Evolutionary conservation across 2,797 vertebrate genomes (phyloP).

Genomic region (Orestias chungarensis): DNA sequence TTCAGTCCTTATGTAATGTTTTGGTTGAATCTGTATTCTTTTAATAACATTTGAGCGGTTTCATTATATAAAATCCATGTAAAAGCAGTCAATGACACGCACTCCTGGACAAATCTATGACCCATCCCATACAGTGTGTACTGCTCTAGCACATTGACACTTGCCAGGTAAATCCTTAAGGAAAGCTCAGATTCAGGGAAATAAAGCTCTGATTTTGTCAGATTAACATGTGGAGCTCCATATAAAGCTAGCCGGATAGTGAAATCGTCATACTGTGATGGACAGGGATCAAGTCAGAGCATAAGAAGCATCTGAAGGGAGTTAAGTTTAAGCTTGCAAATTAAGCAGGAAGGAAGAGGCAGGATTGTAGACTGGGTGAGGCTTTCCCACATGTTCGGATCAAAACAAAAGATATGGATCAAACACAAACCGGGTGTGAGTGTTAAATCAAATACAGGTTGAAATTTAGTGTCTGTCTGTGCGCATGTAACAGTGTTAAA

Average conservation of each 20-base stretch:
- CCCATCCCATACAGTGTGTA: not conserved
- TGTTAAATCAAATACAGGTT: constrained; percentile 51
- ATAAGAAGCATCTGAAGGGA: constrained; percentile 61
- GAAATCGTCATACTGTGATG: not conserved
- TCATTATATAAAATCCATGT: not conserved
- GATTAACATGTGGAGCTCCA: not conserved
- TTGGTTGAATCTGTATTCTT: not conserved
- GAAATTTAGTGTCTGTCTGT: constrained; percentile 31
- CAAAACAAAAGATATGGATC: constrained; percentile 36
- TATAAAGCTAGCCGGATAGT: not conserved
- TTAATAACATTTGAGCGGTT: not conserved
- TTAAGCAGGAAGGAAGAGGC: constrained; percentile 49
- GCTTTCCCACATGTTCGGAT: constrained; percentile 54
- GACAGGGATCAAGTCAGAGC: constrained; percentile 7
- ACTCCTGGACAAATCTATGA: not conserved
- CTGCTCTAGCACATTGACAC: not conserved
- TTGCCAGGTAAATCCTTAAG: constrained; percentile 21
- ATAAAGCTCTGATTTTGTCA: not conserved
- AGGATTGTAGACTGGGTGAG: constrained; percentile 36
- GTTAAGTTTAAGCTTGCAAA: constrained; percentile 55
- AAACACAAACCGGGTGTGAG: constrained; percentile 69
- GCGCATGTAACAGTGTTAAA: constrained; percentile 20
- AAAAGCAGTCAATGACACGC: not conserved
- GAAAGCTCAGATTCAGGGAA: constrained; percentile 3
- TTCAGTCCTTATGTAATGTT: not conserved